A percentile compares a stretch with the other conserved stretches of the same genome.
phyloP scores from a whole-genome alignment of 2,888 invertebrate species.

The Blastobasis adustella region DNA sequence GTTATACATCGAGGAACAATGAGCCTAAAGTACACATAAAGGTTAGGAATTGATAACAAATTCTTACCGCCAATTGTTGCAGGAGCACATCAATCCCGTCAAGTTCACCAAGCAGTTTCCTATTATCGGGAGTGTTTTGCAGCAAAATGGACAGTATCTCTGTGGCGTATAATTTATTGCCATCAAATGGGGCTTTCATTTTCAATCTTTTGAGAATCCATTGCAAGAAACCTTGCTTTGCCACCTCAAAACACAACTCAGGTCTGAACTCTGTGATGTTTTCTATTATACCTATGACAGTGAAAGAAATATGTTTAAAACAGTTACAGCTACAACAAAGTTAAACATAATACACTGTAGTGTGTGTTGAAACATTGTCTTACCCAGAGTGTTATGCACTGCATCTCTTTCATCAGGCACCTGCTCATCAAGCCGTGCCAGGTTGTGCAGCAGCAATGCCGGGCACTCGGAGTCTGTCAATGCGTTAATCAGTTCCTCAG shows the following conservation, averaged over 20 bases:
- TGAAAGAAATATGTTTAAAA: constrained; percentile 16
- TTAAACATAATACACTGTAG: too few relatives aligned
- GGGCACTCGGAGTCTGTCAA: constrained; percentile 93
- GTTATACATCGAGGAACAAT: too few relatives aligned
- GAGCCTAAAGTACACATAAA: too few relatives aligned
- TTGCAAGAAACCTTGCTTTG: constrained; percentile 91
- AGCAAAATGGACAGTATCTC: constrained; percentile 96
- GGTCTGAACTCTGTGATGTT: constrained; percentile 94
- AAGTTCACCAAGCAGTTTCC: constrained; percentile 87
- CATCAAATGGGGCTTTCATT: constrained; percentile 92
- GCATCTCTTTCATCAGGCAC: constrained; percentile 97
- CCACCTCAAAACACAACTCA: constrained; percentile 88
- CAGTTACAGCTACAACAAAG: too few relatives aligned
- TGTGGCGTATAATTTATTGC: constrained; percentile 95
- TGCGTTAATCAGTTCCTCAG: constrained; percentile 89
- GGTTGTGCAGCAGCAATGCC: constrained; percentile 92
- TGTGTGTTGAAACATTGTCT: background rate
- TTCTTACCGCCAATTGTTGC: constrained; percentile 91
- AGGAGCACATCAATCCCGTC: constrained; percentile 97
- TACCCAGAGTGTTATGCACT: constrained; percentile 93
- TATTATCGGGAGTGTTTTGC: constrained; percentile 91
- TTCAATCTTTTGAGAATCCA: constrained; percentile 95
- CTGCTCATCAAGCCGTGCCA: constrained; percentile 93
- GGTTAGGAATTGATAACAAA: background rate
- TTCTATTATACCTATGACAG: constrained; percentile 86